Base-by-base conservation (phyloP, 2,797 vertebrate genomes). In the Clarias pachynema region DNA sequence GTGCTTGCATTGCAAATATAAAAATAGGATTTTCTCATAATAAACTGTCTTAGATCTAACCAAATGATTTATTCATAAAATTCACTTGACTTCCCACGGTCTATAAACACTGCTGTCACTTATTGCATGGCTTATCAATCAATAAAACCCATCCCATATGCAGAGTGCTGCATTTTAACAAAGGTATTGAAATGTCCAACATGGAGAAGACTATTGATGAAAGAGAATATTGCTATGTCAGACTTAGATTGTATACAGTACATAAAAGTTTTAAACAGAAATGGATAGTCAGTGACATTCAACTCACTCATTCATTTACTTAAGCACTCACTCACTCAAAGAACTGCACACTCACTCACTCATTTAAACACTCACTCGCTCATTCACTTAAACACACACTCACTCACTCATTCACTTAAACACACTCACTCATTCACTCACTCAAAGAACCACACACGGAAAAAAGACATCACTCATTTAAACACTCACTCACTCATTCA, bases 11-110 rank as follows among this genome's bases (percentile, higher is more conserved):
- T 37, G 75, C 20, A 34, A 60, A 60, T 60, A 60, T 60, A 78
- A 60, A 78, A 78, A 79, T 79, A 62, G 37, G 59, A 65, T 63
- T 65, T 65, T 49, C 78, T n/a, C 78, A 65, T 44, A 79, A 59
- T 57, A 60, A 78, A 78, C 20, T 37, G 57, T 34, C 78, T 79
- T 63, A 44, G 78, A 79, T 65, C 78, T 79, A 79, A 79, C n/a
- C 63, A 62, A 60, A 59, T 70, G 49, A 59, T 70, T 82, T 82
- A 82, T 72, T 37, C 60, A 70, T 73, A 34, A 72, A 82, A 82
- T 69, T 56, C 49, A 15, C 34, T 57, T 62, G 82, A 59, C 53
- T 31, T 26, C 49, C 37, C 24, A 70, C 40, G 26, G 34, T 40
- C 49, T 81, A 57, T 77, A 81, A 56, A 69, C 26, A 34, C 24